These are phyloP conservation scores for Globodera rostochiensis DNA, from an alignment of 1,140 invertebrate species.

Conservation along the genomic window DNA sequence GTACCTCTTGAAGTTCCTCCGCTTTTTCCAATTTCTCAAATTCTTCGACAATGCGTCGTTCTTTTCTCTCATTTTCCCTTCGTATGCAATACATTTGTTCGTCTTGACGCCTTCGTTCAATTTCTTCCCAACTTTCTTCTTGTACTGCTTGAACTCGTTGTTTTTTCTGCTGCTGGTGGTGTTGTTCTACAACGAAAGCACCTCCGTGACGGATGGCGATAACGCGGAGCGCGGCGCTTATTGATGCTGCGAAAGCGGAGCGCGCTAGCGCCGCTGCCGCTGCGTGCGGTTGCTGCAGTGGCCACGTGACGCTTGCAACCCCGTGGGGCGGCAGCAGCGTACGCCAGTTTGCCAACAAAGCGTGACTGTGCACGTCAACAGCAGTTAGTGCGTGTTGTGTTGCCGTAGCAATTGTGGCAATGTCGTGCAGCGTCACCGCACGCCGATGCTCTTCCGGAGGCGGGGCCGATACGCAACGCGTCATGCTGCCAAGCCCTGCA, in stretches of 20 bases:
- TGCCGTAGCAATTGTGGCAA: constrained; percentile 6
- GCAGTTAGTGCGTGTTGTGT: constrained; percentile 37
- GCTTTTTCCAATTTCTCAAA: neutral
- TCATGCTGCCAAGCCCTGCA: neutral
- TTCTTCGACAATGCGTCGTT: neutral
- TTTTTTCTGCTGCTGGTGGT: neutral
- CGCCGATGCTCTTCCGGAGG: constrained; percentile 2
- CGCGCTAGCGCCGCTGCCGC: constrained; percentile 7
- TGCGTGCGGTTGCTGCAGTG: constrained; percentile 15
- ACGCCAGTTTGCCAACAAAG: constrained; percentile 38
- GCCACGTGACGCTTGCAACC: constrained; percentile 37
- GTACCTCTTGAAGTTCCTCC: neutral
- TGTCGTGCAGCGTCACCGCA: neutral
- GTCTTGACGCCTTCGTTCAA: neutral
- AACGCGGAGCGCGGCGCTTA: constrained; percentile 4
- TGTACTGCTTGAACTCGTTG: constrained; percentile 7
- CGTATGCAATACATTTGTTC: neutral
- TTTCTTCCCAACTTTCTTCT: neutral
- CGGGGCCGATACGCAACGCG: neutral
- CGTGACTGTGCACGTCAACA: constrained; percentile 9
- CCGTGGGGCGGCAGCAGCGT: constrained; percentile 46
- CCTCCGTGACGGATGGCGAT: neutral
- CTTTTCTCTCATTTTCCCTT: neutral
- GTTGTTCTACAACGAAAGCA: neutral
- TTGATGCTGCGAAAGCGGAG: neutral